Conservation (phyloP, 2,888 invertebrate genomes). For the Drosophila acutilabella region DNA sequence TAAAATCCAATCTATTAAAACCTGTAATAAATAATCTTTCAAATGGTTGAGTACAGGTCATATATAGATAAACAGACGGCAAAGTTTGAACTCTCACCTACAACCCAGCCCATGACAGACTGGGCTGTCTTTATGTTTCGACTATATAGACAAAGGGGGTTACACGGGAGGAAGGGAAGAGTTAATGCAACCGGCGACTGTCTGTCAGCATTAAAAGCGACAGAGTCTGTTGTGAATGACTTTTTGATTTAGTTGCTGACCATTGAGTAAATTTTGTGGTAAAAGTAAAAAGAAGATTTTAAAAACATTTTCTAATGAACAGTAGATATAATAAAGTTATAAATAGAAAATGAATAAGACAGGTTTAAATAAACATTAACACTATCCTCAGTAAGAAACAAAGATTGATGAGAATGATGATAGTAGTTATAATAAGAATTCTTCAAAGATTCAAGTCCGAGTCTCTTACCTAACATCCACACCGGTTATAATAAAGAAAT, state of each 20-base stretch:
- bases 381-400: neutral
- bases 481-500: too few species aligned
- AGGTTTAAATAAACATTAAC: neutral
- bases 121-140: slow-evolving; percentile 15
- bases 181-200: slow-evolving; percentile 17
- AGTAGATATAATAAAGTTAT: too few species aligned
- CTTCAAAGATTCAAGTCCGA: too few species aligned
- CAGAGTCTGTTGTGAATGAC: slow-evolving; percentile 12
- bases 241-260: slow-evolving; percentile 8
- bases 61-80: slow-evolving; percentile 34
- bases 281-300: too few species aligned
- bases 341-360: neutral
- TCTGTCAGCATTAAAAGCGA: slow-evolving; percentile 5
- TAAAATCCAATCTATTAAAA: neutral
- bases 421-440: too few species aligned
- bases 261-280: too few species aligned
- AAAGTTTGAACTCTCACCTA: slow-evolving; percentile 17
- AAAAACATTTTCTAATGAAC: too few species aligned
- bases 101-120: neutral
- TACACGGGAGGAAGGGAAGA: neutral
- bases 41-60: slow-evolving; percentile 20
- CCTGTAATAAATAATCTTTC: neutral
- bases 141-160: slow-evolving; percentile 6
- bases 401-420: too few species aligned
- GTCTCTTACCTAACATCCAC: too few species aligned